These are phyloP conservation scores for Pachymerium ferrugineum DNA, from an alignment of 2,888 invertebrate species.

Conservation along the genomic window DNA sequence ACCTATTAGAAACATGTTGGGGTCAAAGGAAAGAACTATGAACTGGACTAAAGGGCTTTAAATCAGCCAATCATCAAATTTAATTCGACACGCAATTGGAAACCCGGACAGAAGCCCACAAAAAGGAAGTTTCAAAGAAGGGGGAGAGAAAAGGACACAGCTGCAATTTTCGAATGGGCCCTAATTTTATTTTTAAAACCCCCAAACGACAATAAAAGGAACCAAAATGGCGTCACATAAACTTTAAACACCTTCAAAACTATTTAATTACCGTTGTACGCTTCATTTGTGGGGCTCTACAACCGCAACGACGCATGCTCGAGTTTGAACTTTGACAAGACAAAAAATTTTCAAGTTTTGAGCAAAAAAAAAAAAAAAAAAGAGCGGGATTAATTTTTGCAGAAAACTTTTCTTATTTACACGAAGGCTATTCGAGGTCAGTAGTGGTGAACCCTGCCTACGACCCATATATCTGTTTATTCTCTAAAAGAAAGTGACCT, in stretches of 20 bases:
- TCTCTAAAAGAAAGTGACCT: not conserved
- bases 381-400: not conserved
- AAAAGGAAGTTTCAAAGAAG: not conserved
- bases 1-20: not conserved
- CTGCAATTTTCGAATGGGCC: not conserved
- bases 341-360: too few species aligned
- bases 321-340: too few species aligned
- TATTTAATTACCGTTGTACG: too few species aligned
- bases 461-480: slow-evolving; percentile 18
- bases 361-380: not conserved
- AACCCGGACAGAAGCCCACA: slow-evolving; percentile 4
- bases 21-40: not conserved
- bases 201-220: not conserved
- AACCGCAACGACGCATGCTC: too few species aligned
- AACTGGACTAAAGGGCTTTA: slow-evolving; percentile 4
- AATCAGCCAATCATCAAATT: not conserved
- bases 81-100: not conserved
- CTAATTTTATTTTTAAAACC: not conserved
- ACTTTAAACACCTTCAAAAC: too few species aligned
- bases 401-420: too few species aligned
- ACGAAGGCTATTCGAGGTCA: too few species aligned
- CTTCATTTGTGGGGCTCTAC: too few species aligned
- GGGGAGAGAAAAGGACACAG: not conserved
- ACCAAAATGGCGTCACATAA: too few species aligned
- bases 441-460: not conserved